Base-by-base conservation (phyloP, 1,140 invertebrate species). In the Heliconius melpomene region DNA sequence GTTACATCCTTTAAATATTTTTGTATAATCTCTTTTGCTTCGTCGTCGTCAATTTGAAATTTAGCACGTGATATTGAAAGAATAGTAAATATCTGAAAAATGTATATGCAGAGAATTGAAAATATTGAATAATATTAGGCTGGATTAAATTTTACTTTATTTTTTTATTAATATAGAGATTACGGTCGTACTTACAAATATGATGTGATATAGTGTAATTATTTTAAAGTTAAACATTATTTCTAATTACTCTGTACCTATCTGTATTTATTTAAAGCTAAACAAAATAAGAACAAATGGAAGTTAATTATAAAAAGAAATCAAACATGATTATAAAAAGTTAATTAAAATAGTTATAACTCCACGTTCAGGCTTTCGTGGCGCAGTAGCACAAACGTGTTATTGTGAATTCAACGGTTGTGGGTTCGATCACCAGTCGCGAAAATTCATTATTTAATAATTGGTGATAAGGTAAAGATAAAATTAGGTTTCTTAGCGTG, bases 1-100 rank as follows among this genome's bases (percentile, higher is more conserved):
- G 85, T 85, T 36, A 92, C 77, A 32, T 84, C 85, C 40, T 87
- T 79, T 23, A 92, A 81, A 76, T 92, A 88, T 78, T 88, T 85
- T 29, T 54, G 57, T 57, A 92, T 54, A 13, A 88, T 84, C 18
- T 81, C 81, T 76, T 86, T 86, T 72, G 87, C 78, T 66, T 84
- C 83, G 36, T 83, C 79, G 16, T 89, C 83, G 38, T 80, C 80
- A 13, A 57, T 77, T 26, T 75, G 36, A 38, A 76, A 20, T 79
- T 88, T 76, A 66, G 40, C 73, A 54, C 18, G 3, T 7, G 74
- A 73, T 29, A 26, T 26, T 52, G 60, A 29, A 54, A 79, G 36
- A 2, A 79, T 40, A 57, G 77, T 32, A 74, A 86, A 52, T 66
- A 83, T 75, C 87, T 87, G 77, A 57, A 84, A 84, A 46, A 46